Conservation (phyloP, 2,113 vertebrate species). For the Pleuronectes platessa region DNA sequence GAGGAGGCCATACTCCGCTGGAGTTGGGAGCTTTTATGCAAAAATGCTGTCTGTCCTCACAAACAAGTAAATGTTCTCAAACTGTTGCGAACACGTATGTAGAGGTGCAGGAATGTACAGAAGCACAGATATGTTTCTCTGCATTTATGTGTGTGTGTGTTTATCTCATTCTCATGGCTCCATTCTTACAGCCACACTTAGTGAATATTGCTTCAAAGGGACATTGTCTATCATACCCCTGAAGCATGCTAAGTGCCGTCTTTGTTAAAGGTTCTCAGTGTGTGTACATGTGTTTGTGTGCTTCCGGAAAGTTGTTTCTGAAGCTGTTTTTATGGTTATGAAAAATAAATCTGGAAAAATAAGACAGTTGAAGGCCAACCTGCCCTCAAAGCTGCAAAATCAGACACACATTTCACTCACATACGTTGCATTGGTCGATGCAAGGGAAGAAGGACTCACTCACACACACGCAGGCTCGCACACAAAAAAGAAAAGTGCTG, state of each 20-base stretch:
- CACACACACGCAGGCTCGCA: too few species aligned
- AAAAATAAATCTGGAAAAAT: constrained; percentile 23
- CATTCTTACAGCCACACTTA: constrained; percentile 46
- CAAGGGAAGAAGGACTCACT: neutral
- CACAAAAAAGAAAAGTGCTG: constrained; percentile 74
- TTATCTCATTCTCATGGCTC: constrained; percentile 42
- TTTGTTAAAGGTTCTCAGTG: constrained; percentile 46
- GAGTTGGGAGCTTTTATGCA: constrained; percentile 36
- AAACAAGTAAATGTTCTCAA: constrained; percentile 23
- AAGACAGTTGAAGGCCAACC: constrained; percentile 32
- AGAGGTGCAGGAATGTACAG: constrained; percentile 8
- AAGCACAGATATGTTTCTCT: constrained; percentile 1
- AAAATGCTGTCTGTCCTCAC: constrained; percentile 14
- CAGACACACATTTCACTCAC: constrained; percentile 4
- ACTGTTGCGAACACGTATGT: constrained; percentile 6
- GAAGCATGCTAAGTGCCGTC: constrained; percentile 40
- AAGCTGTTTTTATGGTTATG: constrained; percentile 48
- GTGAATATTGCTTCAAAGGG: constrained; percentile 50
- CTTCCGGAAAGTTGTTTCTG: constrained; percentile 45
- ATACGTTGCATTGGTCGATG: neutral
- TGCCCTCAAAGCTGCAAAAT: constrained; percentile 15
- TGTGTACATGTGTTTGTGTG: constrained; percentile 3
- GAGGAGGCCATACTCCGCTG: constrained; percentile 51
- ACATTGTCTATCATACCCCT: constrained; percentile 35
- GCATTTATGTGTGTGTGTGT: constrained; percentile 11